Percentiles rank a stretch among this genome's conserved stretches.
Evolutionary conservation across 64 coral and sea anemone genomes (phyloP).

Genomic region (Platygyra sinensis): DNA sequence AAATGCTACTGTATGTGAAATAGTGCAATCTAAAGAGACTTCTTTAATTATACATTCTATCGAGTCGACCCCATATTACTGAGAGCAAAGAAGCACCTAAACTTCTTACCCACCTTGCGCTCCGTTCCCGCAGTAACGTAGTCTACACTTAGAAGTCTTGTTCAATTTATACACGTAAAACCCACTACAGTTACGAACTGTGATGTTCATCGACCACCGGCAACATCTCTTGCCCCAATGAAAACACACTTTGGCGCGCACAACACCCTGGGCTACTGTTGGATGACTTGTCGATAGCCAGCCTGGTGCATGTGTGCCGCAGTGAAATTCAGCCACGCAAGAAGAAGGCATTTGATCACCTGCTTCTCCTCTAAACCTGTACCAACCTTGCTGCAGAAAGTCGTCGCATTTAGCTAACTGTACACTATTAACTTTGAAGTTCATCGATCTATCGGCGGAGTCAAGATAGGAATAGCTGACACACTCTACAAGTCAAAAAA

Average conservation of each 20-base stretch:
- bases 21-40: too few species aligned
- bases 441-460: neutral
- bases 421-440: neutral
- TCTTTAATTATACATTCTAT: too few species aligned
- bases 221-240: neutral
- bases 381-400: neutral
- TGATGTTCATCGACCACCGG: neutral
- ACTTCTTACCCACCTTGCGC: neutral
- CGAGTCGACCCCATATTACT: neutral
- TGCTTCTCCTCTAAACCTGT: slow-evolving; percentile 22
- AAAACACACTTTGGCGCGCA: slow-evolving; percentile 14
- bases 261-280: neutral
- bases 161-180: neutral
- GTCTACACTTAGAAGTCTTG: neutral
- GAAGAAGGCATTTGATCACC: slow-evolving; percentile 11
- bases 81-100: neutral
- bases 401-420: neutral
- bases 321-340: neutral
- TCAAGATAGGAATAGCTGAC: neutral
- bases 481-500: slow-evolving; percentile 7
- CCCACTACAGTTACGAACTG: neutral
- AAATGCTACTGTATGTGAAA: too few species aligned
- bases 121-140: neutral
- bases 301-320: slow-evolving; percentile 10
- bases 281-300: slow-evolving; percentile 5